Base-by-base conservation (phyloP, 2,113 vertebrate genomes). In the Tursiops truncatus region DNA sequence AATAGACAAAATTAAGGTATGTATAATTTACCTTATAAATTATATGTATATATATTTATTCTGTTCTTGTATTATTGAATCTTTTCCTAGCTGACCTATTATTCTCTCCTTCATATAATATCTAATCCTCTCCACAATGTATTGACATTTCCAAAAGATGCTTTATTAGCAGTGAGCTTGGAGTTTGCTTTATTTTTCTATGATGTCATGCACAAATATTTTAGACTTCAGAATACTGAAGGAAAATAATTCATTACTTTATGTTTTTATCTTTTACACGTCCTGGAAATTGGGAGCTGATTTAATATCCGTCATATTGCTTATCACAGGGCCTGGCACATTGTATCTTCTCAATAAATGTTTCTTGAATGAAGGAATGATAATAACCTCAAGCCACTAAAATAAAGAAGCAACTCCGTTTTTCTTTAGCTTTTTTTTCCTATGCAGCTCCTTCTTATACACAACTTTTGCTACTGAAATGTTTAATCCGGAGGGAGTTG, bases 311-410 rank as follows among this genome's bases (percentile, higher is more conserved):
- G 25, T 83, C 38, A 20, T 56, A 26, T 83, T 80, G 8, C 53
- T 81, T 88, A 67, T 33, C 31, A 91, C 23, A 89, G 18, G 76
- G 5, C 38, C n/a, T 95, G 62, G 31, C n/a, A 82, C 15, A 53
- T 58, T 86, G 8, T 84, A 38, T 88, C 5, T 79, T 93, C 8
- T 89, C 11, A 89, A 15, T 87, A 89, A 96, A 56, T 83, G 23
- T 82, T 95, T 95, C 53, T 76, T 98, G 68, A 95, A 53, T 95
- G 41, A 97, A 80, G 11, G 17, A 70, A 89, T 91, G 50, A 20
- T 53, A 71, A 47, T 20, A 77, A n/a, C 1, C 79, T 84, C 28
- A 77, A 25, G 10, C 5, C 21, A 83, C 33, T 74, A 84, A 74
- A 92, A 83, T 96, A 50, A 88, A 62, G 25, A 63, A 89, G 8